Percentiles rank a stretch among this genome's conserved stretches.
These are phyloP conservation scores for Ranitomeya variabilis DNA, from an alignment of 2,113 vertebrate genomes.

Conservation along the genomic window DNA sequence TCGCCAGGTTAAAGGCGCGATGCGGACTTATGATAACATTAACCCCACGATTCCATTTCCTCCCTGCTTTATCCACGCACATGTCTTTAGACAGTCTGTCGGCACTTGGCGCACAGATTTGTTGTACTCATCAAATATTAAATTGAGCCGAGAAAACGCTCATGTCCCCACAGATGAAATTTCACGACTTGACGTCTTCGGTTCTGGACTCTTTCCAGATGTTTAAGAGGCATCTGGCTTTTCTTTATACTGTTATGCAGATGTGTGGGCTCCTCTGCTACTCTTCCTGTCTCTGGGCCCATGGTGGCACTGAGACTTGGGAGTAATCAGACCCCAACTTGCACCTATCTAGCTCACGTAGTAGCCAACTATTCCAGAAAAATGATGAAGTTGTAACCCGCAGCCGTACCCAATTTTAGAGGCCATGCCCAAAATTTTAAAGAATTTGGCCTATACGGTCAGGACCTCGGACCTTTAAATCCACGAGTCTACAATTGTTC, in stretches of 20 bases:
- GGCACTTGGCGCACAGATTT: background rate
- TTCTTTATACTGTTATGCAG: background rate
- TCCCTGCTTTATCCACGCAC: background rate
- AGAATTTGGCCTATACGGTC: no score
- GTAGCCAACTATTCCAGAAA: no score
- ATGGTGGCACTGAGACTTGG: background rate
- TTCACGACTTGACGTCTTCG: background rate
- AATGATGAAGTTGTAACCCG: no score
- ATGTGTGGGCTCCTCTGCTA: background rate
- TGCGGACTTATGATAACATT: background rate
- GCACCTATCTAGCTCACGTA: no score
- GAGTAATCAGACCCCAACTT: no score
- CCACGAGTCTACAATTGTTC: no score
- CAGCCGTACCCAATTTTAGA: no score
- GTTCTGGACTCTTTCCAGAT: background rate
- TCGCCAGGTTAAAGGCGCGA: slow-evolving; percentile 16
- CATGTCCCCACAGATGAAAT: background rate
- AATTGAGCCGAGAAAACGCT: slow-evolving; percentile 25
- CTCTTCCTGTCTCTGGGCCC: background rate
- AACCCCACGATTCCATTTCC: background rate
- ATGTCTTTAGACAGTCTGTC: slow-evolving; percentile 26
- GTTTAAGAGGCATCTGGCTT: background rate
- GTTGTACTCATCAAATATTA: slow-evolving; percentile 34
- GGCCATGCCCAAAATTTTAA: no score
- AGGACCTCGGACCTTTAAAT: no score